Conservation (phyloP, 2,797 vertebrate species). For the Ispidina lecontei region DNA sequence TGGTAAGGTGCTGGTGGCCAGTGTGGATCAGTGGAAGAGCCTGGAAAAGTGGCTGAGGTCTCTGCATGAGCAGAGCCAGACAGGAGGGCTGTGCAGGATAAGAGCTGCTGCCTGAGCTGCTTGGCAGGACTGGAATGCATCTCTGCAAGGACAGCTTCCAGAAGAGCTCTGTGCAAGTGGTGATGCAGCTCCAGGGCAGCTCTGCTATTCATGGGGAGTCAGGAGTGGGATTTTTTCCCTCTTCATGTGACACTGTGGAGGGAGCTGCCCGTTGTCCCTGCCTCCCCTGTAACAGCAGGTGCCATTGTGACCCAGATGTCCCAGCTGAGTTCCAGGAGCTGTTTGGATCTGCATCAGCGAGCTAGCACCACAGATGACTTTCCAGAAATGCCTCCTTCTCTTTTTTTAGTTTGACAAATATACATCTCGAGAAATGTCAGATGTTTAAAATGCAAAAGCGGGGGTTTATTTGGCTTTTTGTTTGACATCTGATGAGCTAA, state of each 20-base stretch:
- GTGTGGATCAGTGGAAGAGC: background rate
- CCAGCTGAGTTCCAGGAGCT: background rate
- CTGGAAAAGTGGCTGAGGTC: background rate
- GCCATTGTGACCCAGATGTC: conserved; percentile 10
- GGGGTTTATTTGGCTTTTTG: conserved; percentile 6
- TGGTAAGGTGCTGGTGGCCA: background rate
- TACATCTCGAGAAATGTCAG: background rate
- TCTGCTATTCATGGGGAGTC: background rate
- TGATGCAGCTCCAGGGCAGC: background rate
- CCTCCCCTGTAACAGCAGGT: conserved; percentile 2
- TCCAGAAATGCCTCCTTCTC: conserved; percentile 6
- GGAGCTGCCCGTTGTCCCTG: conserved; percentile 3
- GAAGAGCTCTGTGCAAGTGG: background rate
- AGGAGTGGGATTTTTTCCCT: background rate
- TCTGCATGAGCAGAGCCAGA: background rate
- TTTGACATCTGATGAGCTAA: background rate
- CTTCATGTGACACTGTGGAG: background rate
- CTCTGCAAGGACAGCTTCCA: background rate
- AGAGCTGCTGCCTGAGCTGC: background rate
- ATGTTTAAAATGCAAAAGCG: conserved; percentile 18
- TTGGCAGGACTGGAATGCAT: too few species aligned
- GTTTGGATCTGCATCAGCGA: background rate
- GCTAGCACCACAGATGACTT: background rate
- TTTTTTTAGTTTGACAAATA: conserved; percentile 7
- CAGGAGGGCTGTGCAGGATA: background rate